A percentile compares a stretch with the other conserved stretches of the same genome.
These are phyloP conservation scores for Mycteria americana DNA, from an alignment of 2,797 vertebrate species.

Conservation along the genomic window DNA sequence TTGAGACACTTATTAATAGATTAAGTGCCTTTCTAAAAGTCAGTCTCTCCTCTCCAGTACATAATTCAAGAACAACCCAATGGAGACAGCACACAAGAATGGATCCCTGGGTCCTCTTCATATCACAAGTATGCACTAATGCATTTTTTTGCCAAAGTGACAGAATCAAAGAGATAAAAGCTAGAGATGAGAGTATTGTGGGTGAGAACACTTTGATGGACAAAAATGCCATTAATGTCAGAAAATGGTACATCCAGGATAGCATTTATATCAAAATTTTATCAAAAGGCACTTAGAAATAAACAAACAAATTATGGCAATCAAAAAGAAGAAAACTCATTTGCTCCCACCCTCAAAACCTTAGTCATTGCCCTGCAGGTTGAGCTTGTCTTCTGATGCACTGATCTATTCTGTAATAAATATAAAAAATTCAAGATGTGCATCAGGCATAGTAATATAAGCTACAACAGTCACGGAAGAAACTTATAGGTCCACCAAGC, in stretches of 20 bases:
- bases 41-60: not conserved
- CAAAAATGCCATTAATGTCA: not conserved
- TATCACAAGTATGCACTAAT: not conserved
- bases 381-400: not conserved
- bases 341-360: not conserved
- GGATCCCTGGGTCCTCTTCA: not conserved
- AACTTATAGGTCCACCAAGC: not conserved
- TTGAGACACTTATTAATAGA: not conserved
- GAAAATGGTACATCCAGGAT: not conserved
- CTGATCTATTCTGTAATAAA: not conserved
- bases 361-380: not conserved
- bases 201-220: not conserved
- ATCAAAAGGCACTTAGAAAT: not conserved
- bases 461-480: not conserved
- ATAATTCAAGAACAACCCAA: not conserved
- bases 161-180: not conserved
- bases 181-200: not conserved
- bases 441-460: not conserved
- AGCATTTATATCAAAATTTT: not conserved
- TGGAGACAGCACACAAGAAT: not conserved
- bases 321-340: not conserved
- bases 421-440: not conserved
- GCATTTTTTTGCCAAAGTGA: slow-evolving; percentile 23
- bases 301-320: not conserved
- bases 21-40: not conserved